Base-by-base conservation (phyloP, 1,140 invertebrate species). In the Eubasilissa regina region DNA sequence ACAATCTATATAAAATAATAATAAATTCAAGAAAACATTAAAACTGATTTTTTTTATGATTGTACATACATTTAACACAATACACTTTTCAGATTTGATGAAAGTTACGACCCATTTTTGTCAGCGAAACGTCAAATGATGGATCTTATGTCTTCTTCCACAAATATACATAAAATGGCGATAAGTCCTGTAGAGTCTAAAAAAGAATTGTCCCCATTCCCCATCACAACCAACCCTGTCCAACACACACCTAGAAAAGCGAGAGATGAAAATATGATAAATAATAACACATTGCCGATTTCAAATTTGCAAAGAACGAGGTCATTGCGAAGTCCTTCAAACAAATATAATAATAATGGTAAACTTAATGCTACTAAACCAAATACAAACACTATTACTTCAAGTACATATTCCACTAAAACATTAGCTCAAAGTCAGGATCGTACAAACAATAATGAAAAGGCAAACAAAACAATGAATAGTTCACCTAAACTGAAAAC, bases 111-210 rank as follows among this genome's bases (percentile, higher is more conserved):
- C 79, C 89, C 89, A 51, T 89, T 88, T 81, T 85, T 85, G 80
- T 88, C 87, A 80, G 89, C 89, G 48, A 88, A 88, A 85, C 87
- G 86, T 78, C 89, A 89, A 85, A 88, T 89, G 87, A 88, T 88
- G 80, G 87, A 89, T 83, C 85, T 89, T 48, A 89, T 89, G 87
- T 87, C 89, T 10, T 88, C 88, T 21, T 86, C 88, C 64, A 87
- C 87, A 43, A 89, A 88, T 84, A 85, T 89, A 76, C 85, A 88
- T 82, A 87, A 87, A 84, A 56, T 84, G 56, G 84, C 87, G 81
- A 85, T 81, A 21, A 79, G 85, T 58, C 83, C 86, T 73, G 87
- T 88, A 85, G 86, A 88, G 78, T 81, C 82, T 68, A 88, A 84
- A 78, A 84, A 75, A 84, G 85, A 86, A 87, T 87, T 80, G 85